Conservation (phyloP, 2,113 vertebrate genomes). For the Syrmaticus mikado region DNA sequence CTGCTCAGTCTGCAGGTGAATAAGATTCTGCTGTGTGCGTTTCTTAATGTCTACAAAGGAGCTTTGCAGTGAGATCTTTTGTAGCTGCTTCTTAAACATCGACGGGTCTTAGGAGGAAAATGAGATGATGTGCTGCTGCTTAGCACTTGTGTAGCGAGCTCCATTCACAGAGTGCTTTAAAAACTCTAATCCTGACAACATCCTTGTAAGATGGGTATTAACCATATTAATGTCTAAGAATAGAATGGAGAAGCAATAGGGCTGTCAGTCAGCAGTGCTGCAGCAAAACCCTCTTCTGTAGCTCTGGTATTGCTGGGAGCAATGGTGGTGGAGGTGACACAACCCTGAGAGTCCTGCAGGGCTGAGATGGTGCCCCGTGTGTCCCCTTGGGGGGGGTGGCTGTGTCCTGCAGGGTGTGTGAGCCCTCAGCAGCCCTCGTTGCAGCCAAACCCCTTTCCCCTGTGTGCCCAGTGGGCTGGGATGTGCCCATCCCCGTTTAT, state of each 20-base stretch:
- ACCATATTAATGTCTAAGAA: accelerated
- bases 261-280: accelerated
- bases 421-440: accelerated
- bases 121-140: background rate
- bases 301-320: background rate
- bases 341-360: too few relatives aligned
- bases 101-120: background rate
- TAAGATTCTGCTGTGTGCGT: background rate
- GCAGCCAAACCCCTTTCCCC: accelerated
- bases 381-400: background rate
- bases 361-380: too few relatives aligned
- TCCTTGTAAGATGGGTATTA: background rate
- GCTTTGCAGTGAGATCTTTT: background rate
- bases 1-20: background rate
- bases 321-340: background rate
- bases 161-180: background rate
- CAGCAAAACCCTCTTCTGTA: accelerated
- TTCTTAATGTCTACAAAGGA: background rate
- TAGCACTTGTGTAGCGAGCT: background rate
- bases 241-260: background rate
- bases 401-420: background rate
- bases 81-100: background rate
- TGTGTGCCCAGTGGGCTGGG: background rate
- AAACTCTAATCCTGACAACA: background rate
- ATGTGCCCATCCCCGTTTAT: background rate